These are phyloP conservation scores for Larimichthys crocea DNA, from an alignment of 2,113 vertebrate species.

Conservation along the genomic window DNA sequence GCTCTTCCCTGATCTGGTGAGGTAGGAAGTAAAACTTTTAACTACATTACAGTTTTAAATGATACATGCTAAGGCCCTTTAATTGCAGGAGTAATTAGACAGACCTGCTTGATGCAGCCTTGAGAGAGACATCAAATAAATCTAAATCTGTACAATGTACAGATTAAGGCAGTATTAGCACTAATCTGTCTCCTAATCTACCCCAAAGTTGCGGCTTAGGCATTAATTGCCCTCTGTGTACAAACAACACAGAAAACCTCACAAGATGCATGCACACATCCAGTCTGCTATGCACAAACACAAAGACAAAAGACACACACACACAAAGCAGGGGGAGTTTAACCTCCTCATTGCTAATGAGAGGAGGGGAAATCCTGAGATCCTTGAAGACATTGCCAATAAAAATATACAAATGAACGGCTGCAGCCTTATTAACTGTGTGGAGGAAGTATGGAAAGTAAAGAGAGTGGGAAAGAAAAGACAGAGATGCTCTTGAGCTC, in stretches of 20 bases:
- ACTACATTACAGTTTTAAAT: conserved; percentile 9
- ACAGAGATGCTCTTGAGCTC: background rate
- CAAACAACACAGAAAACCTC: conserved; percentile 42
- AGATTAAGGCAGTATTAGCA: conserved; percentile 38
- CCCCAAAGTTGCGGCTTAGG: conserved; percentile 35
- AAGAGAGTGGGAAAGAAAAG: background rate
- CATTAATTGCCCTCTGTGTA: conserved; percentile 19
- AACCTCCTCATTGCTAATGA: conserved; percentile 20
- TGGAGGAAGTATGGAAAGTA: conserved; percentile 15
- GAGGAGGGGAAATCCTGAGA: conserved; percentile 17
- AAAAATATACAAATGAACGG: conserved; percentile 37
- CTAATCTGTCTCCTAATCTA: conserved; percentile 52
- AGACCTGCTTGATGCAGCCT: conserved; percentile 13
- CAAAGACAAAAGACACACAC: background rate
- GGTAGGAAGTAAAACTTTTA: background rate
- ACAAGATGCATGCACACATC: background rate
- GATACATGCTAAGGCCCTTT: conserved; percentile 38
- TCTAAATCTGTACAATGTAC: conserved; percentile 12
- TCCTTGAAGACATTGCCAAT: conserved; percentile 16
- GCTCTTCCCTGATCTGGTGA: conserved; percentile 93
- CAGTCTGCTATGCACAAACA: background rate
- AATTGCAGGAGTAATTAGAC: conserved; percentile 27
- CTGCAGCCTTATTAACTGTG: conserved; percentile 23
- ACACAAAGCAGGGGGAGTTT: conserved; percentile 5
- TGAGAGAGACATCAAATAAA: conserved; percentile 37